Evolutionary conservation across 1,140 invertebrate species (phyloP), one percentile per base, ranked within the genome.

Genomic region (Pristionchus pacificus): DNA sequence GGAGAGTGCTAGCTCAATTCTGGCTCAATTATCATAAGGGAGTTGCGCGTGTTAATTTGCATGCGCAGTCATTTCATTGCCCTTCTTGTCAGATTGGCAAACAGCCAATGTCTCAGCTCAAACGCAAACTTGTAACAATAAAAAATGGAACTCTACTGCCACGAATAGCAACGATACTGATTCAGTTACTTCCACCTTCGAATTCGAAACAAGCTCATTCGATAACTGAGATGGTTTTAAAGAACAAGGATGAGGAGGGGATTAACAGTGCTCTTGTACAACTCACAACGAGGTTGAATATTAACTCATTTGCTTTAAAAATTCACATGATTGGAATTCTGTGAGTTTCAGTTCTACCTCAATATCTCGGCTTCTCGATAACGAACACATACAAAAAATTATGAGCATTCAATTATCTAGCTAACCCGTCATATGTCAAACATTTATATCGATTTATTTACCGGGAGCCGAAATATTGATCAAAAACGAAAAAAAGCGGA

Each of bases 171-270:
- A 10, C 25, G 14, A 10, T 61, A 10, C n/a, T 24, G 2, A 10
- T 71, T 71, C 14, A 76, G 69, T 69, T 76, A 19, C 64, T 76
- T 15, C 75, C 75, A 38, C 75, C 74, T 15, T 59, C 28, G 15
- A 76, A 76, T 31, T 76, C 75, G 3, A 76, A 76, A 64, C 65
- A 59, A n/a, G 74, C 75, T 15, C 74, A 76, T 31, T 76, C 76
- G 31, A 70, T 76, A 30, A 74, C 74, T 6, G 70, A 76, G 30
- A 29, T 76, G 1, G 67, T 76, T 30, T 38, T 76, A 38, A 70
- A 1, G 19, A 24, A n/a, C 13, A 76, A 76, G 60, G 74, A 77
- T n/a, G 55, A 59, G 2, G 67, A 76, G 30, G 60, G 60, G 32
- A 55, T 33, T 1, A 68, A 68, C 1, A 72, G 19, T 49, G 38